Base-by-base conservation (phyloP, 2,113 vertebrate species). In the Pelusios castaneus region DNA sequence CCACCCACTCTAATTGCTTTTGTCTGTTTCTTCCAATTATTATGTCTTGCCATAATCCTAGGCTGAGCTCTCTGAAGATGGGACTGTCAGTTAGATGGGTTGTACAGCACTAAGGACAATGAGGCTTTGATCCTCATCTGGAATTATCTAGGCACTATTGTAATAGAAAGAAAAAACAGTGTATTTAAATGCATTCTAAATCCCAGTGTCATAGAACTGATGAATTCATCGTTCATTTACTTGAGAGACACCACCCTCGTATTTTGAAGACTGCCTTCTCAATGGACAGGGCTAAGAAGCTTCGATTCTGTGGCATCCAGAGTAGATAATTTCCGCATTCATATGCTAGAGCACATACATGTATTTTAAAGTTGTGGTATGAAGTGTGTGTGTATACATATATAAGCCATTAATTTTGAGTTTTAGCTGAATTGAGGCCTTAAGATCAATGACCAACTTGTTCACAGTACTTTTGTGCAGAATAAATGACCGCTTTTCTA, bases 331-430 rank as follows among this genome's bases (percentile, higher is more conserved):
- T 92, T 92, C 34, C 29, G 54, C 3, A 56, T 0, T 2, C 2
- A 84, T 79, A 80, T 2, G 43, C 27, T 73, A 41, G 13, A 6
- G 0, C 58, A 12, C 14, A 16, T 38, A 34, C 34, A 27, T 31
- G 2, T 78, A 63, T 84, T 5, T 41, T 77, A 21, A 85, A 84
- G 5, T 34, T 2, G 2, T 77, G 47, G 12, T n/a, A 54, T 76
- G 70, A 89, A 94, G 88, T 84, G 58, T 47, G 4, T 52, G 25
- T 82, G 11, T 5, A 16, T 3, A 38, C 67, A 5, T 47, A 47
- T 47, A n/a, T n/a, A 0, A 34, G 13, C 5, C 29, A n/a, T 1
- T 0, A 17, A 67, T 21, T 38, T 16, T 14, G 79, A 89, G 84
- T 58, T 81, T 82, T 91, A 75, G 78, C 63, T 73, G 78, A 14